A percentile compares a stretch with the other conserved stretches of the same genome.
Evolutionary conservation across 1,140 invertebrate species (phyloP).

Genomic region (Cotesia chilonis): DNA sequence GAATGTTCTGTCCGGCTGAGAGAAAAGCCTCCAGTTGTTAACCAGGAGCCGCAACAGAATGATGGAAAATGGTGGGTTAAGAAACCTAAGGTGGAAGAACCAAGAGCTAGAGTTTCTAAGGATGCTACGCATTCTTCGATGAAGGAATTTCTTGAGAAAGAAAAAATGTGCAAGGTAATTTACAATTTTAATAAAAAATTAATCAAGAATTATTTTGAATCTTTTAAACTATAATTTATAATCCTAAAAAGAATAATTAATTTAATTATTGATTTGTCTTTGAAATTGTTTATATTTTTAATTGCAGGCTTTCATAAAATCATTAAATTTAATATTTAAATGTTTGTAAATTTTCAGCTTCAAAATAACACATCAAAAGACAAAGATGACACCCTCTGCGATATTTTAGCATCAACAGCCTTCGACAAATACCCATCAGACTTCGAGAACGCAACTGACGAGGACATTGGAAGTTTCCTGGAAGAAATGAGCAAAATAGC

Average conservation of each 20-base stretch:
- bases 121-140: slow-evolving; percentile 58
- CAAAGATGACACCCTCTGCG: slow-evolving; percentile 56
- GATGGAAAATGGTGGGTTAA: slow-evolving; percentile 57
- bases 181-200: background rate
- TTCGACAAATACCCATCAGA: slow-evolving; percentile 62
- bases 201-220: no score
- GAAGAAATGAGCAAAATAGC: slow-evolving; percentile 64
- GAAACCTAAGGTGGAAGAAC: slow-evolving; percentile 40
- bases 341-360: slow-evolving; percentile 41
- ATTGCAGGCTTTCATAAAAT: no score
- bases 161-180: slow-evolving; percentile 59
- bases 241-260: no score
- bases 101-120: slow-evolving; percentile 44
- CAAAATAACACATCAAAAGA: slow-evolving; percentile 51
- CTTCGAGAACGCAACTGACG: slow-evolving; percentile 63
- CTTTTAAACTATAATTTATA: no score
- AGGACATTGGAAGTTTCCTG: slow-evolving; percentile 62
- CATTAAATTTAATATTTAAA: no score
- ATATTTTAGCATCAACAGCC: slow-evolving; percentile 56
- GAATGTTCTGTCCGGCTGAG: slow-evolving; percentile 53
- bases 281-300: no score
- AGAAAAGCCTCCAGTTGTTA: slow-evolving; percentile 38
- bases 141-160: slow-evolving; percentile 59
- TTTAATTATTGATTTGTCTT: no score
- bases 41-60: background rate